These are phyloP conservation scores for Stigmatopora nigra DNA, from an alignment of 2,113 vertebrate species.

Conservation along the genomic window DNA sequence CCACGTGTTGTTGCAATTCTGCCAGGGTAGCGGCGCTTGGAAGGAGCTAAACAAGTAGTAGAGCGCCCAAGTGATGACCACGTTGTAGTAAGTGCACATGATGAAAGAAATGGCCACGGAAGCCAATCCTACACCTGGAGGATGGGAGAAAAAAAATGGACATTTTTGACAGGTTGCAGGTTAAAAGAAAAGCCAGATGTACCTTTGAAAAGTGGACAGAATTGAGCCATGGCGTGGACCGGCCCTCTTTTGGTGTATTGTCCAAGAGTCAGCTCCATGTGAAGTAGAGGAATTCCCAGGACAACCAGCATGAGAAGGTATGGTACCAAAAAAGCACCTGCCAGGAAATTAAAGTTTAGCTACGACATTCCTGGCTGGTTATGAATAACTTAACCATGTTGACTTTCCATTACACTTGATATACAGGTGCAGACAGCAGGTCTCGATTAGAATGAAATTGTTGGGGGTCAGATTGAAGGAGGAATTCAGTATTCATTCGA, in stretches of 20 bases:
- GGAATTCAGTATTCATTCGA: too few species aligned
- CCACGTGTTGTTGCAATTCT: slow-evolving; percentile 73
- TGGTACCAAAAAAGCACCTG: slow-evolving; percentile 72
- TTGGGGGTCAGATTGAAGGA: too few species aligned
- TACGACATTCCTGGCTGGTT: too few species aligned
- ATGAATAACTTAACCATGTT: too few species aligned
- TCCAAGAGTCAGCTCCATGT: slow-evolving; percentile 71
- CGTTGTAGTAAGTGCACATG: slow-evolving; percentile 72
- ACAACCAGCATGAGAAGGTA: slow-evolving; percentile 72
- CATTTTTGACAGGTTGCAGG: too few species aligned
- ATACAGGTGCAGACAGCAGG: too few species aligned
- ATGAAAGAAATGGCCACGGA: slow-evolving; percentile 74
- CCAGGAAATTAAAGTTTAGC: background rate
- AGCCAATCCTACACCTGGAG: slow-evolving; percentile 69
- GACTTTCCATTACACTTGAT: too few species aligned
- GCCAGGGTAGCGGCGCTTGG: slow-evolving; percentile 65
- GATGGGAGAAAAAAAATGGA: slow-evolving; percentile 1
- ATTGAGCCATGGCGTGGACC: slow-evolving; percentile 60
- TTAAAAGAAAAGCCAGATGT: background rate
- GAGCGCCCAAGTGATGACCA: slow-evolving; percentile 71
- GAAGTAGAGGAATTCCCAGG: slow-evolving; percentile 69
- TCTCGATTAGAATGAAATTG: too few species aligned
- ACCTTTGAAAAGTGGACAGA: slow-evolving; percentile 74
- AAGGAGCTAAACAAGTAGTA: slow-evolving; percentile 75
- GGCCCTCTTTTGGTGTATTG: slow-evolving; percentile 68